Base-by-base conservation (phyloP, 2,888 invertebrate species). In the Dicranocentrus wangi region DNA sequence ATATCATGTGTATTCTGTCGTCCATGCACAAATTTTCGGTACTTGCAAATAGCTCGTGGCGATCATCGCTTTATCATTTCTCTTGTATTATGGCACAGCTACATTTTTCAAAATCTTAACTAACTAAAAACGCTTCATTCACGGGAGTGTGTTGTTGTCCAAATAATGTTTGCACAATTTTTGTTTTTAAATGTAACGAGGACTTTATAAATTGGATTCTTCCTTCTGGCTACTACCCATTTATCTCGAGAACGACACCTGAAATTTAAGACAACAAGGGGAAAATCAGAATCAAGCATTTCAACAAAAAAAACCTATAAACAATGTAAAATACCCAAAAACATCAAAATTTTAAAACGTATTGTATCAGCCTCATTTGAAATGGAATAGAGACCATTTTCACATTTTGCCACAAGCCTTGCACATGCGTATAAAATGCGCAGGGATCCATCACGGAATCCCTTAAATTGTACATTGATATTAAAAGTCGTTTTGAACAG, bases 81-180 rank as follows among this genome's bases (percentile, higher is more conserved):
- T 43, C n/a, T 63, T 2, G 15, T 63, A 17, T 7, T 73, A 73
- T 75, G 75, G 75, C 75, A 75, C 75, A 15, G 63, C 66, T 58
- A 32, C 42, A 75, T 75, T 73, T 25, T 43, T 65, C 1, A 3
- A 27, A 61, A 5, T 39, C 13, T 5, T 28, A 1, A 39, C 28
- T 17, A 63, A 63, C 32, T 10, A 47, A 70, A 47, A 7, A 70
- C 19, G n/a, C 53, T 19, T 69, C 21, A 25, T 42, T n/a, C n/a
- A n/a, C n/a, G 13, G 68, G 19, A 68, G n/a, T n/a, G 39, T 39
- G 39, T 13, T 39, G 5, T 13, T 8, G 13, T 39, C 39, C 13
- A 39, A 39, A 39, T 39, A 13, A 39, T 39, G 39, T 39, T 39
- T 39, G 13, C 39, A 8, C 39, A n/a, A n/a, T n/a, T n/a, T n/a